Percentiles rank a stretch among this genome's conserved stretches.
Conservation (phyloP, 2,888 invertebrate genomes). For the Amiota minor region DNA sequence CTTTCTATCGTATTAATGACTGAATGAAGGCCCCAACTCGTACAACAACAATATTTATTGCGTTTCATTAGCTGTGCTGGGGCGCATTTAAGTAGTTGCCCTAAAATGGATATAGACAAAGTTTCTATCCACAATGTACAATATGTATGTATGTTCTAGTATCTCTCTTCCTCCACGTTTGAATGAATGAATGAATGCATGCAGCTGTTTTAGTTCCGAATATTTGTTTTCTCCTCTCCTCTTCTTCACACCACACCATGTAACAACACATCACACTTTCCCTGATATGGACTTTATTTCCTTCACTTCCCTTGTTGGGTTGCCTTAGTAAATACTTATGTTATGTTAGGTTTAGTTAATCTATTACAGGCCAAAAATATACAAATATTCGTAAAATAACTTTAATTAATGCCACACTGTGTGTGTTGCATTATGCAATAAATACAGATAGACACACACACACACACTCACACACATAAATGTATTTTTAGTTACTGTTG, state of each 20-base stretch:
- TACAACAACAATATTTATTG: neutral
- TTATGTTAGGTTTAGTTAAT: no score
- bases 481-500: neutral
- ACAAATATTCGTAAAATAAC: neutral
- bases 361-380: neutral
- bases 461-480: neutral
- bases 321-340: no score
- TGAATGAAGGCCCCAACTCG: neutral
- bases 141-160: neutral
- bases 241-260: no score
- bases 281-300: no score
- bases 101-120: constrained; percentile 21
- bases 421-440: constrained; percentile 1
- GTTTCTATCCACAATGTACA: no score
- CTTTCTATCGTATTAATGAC: no score
- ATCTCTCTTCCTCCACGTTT: no score
- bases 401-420: neutral
- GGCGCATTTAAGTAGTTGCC: constrained; percentile 7
- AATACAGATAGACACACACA: neutral
- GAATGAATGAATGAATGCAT: no score
- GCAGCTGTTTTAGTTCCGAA: no score
- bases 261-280: no score
- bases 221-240: no score
- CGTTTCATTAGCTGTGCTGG: neutral
- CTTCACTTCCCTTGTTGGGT: no score